Conservation (phyloP, 2,797 vertebrate species). For the Anguilla megastoma region DNA sequence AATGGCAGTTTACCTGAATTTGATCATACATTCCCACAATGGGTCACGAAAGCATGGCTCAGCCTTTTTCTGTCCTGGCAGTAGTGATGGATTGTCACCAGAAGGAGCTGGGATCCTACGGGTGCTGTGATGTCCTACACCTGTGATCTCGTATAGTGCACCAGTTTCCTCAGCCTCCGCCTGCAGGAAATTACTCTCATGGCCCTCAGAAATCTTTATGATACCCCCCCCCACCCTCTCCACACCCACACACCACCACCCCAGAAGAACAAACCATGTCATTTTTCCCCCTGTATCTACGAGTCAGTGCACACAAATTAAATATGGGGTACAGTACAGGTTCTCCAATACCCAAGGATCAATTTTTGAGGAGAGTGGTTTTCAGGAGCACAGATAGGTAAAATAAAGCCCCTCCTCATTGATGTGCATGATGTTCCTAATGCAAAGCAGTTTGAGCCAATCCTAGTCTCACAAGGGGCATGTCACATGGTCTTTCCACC, state of each 20-base stretch:
- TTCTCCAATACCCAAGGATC: neutral
- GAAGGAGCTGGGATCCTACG: slow-evolving; percentile 15
- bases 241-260: neutral
- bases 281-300: slow-evolving; percentile 5
- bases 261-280: slow-evolving; percentile 14
- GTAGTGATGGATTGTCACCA: slow-evolving; percentile 46
- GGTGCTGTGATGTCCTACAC: slow-evolving; percentile 17
- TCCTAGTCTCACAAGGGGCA: no score
- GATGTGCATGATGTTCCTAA: no score
- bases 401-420: no score
- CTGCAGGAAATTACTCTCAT: slow-evolving; percentile 19
- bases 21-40: slow-evolving; percentile 54
- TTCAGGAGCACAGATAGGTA: no score
- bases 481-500: no score
- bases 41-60: slow-evolving; percentile 49
- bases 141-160: slow-evolving; percentile 20
- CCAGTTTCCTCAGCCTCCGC: slow-evolving; percentile 21
- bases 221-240: neutral
- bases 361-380: neutral
- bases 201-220: slow-evolving; percentile 30
- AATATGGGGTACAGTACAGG: slow-evolving; percentile 11
- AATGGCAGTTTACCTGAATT: slow-evolving; percentile 50
- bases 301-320: slow-evolving; percentile 26
- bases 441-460: no score
- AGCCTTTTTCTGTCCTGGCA: slow-evolving; percentile 29